Percentiles rank a stretch among this genome's conserved stretches.
phyloP scores from a whole-genome alignment of 2,888 invertebrate genomes.

The Macropis europaea region DNA sequence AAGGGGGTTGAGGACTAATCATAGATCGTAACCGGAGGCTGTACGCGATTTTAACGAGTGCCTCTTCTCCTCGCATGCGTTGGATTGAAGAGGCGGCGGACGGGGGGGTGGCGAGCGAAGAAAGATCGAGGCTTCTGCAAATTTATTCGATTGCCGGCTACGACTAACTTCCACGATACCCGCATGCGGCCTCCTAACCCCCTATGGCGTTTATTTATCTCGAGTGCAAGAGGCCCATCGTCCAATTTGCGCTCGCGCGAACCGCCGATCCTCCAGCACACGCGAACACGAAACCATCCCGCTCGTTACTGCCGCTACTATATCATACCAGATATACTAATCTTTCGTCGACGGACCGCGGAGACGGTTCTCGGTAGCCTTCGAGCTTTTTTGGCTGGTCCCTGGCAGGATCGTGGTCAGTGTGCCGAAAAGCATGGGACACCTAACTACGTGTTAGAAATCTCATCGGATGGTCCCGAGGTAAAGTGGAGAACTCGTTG shows the following conservation, averaged over 20 bases:
- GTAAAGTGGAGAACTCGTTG: no score
- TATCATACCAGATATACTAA: constrained; percentile 48
- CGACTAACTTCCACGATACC: constrained; percentile 58
- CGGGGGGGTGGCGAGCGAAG: constrained; percentile 1
- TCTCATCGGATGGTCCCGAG: no score
- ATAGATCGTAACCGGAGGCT: constrained; percentile 4
- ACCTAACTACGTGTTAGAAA: no score
- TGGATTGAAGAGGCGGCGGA: neutral
- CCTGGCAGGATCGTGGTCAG: no score
- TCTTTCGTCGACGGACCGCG: constrained; percentile 29
- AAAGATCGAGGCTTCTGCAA: constrained; percentile 52
- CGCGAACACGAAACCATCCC: constrained; percentile 54
- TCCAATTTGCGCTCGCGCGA: constrained; percentile 60
- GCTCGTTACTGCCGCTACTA: constrained; percentile 53
- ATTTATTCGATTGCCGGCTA: constrained; percentile 56
- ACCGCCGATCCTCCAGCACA: constrained; percentile 32
- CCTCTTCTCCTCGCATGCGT: constrained; percentile 4
- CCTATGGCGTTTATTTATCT: constrained; percentile 64
- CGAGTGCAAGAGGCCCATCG: constrained; percentile 64
- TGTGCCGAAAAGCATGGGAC: no score
- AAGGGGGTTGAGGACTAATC: constrained; percentile 22
- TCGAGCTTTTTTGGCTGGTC: neutral
- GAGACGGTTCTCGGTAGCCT: constrained; percentile 23
- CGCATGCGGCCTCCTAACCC: constrained; percentile 59
- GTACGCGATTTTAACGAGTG: constrained; percentile 35